phyloP scores from a whole-genome alignment of 2,888 invertebrate genomes.

The Parthenolecanium corni region DNA sequence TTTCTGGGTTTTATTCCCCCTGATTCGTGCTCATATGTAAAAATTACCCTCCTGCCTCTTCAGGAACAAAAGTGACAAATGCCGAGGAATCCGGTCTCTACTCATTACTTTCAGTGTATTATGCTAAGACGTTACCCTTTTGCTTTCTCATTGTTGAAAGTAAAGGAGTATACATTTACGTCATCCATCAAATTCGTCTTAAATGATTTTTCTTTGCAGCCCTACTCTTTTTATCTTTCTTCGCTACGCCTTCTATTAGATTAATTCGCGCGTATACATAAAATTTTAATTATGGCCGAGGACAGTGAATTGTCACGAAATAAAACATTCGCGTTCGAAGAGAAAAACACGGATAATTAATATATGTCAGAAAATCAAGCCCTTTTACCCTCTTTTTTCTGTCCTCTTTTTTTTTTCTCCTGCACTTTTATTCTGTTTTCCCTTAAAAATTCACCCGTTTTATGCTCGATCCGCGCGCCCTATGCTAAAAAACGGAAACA shows the following conservation, averaged over 20 bases:
- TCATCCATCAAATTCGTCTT: not conserved
- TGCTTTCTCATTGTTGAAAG: no score
- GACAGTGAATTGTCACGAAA: not conserved
- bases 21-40: no score
- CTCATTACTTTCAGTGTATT: no score
- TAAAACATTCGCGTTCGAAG: not conserved
- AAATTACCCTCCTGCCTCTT: no score
- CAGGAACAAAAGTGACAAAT: no score
- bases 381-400: not conserved
- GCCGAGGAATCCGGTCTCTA: no score
- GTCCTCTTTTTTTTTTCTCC: no score
- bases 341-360: constrained; percentile 1
- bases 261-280: not conserved
- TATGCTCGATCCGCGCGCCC: not conserved
- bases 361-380: not conserved
- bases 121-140: no score
- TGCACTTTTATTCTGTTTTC: no score
- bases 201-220: not conserved
- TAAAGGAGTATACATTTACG: no score
- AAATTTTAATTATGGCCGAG: not conserved
- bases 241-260: not conserved
- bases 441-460: not conserved
- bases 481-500: not conserved
- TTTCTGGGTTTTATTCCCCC: no score
- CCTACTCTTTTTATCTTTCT: not conserved